These are phyloP conservation scores for Nycticebus coucang DNA, from an alignment of 2,113 vertebrate genomes.

Conservation along the genomic window DNA sequence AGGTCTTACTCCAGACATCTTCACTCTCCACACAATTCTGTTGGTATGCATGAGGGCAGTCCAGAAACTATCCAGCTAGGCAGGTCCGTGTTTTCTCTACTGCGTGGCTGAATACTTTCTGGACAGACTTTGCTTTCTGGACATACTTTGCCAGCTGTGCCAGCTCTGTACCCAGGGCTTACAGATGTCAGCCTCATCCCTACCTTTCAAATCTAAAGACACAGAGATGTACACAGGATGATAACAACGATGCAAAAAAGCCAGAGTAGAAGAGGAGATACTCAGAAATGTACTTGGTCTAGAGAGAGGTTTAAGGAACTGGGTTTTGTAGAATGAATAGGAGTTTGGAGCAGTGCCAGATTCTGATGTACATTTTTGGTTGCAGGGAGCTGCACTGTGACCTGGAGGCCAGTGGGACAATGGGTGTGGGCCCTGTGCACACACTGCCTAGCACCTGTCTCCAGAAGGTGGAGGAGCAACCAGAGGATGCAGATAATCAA, in stretches of 20 bases:
- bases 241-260: not conserved
- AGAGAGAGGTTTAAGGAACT: not conserved
- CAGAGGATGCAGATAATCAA: conserved; percentile 94
- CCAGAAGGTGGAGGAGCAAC: conserved; percentile 87
- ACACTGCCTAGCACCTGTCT: conserved; percentile 86
- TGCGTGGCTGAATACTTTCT: no score
- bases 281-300: not conserved
- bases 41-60: no score
- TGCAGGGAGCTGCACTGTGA: conserved; percentile 89
- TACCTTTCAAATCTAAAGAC: not conserved
- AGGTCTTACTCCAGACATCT: not conserved
- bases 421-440: conserved; percentile 75
- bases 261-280: not conserved
- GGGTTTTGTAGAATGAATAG: not conserved
- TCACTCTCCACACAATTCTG: not conserved
- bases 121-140: no score
- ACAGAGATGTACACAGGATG: not conserved
- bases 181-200: no score
- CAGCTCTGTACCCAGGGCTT: not conserved
- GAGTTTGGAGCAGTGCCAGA: not conserved
- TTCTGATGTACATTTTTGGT: not conserved
- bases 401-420: conserved; percentile 82
- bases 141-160: no score
- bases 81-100: no score
- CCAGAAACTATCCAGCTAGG: no score